A percentile compares a stretch with the other conserved stretches of the same genome.
phyloP scores from a whole-genome alignment of 2,113 vertebrate genomes.

The Larimichthys crocea region DNA sequence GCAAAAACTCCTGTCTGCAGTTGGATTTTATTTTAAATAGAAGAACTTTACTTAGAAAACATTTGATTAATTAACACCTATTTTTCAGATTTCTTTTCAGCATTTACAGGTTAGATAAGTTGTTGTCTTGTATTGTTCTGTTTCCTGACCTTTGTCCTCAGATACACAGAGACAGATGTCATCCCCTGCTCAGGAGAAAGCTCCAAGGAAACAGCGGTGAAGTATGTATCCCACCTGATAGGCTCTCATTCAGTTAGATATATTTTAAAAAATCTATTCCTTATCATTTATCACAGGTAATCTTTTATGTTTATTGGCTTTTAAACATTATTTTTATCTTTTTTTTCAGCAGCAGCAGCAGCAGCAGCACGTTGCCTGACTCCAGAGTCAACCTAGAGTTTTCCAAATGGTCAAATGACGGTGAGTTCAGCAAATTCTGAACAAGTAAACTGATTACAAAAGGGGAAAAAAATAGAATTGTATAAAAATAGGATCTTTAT shows the following conservation, averaged over 20 bases:
- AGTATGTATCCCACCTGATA: slow-evolving; percentile 40
- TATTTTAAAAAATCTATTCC: background rate
- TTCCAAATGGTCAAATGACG: slow-evolving; percentile 92
- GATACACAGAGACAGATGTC: slow-evolving; percentile 96
- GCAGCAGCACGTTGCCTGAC: slow-evolving; percentile 84
- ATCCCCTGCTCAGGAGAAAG: slow-evolving; percentile 93
- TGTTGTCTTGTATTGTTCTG: background rate
- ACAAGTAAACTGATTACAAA: background rate
- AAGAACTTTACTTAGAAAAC: background rate
- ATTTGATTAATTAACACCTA: background rate
- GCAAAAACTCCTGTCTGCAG: too few relatives aligned
- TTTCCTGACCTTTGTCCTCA: slow-evolving; percentile 76
- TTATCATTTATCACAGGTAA: background rate
- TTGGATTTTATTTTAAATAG: background rate
- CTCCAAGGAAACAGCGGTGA: slow-evolving; percentile 66
- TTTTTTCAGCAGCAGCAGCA: slow-evolving; percentile 74
- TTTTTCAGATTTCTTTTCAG: background rate
- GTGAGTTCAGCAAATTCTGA: slow-evolving; percentile 82
- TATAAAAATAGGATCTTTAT: background rate
- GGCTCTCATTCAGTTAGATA: background rate
- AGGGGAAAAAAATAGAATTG: background rate
- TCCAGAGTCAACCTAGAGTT: slow-evolving; percentile 90
- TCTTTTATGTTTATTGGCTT: background rate
- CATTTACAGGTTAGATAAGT: background rate
- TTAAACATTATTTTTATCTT: slow-evolving; percentile 34